phyloP scores from a whole-genome alignment of 2,113 vertebrate species.

The Bubo bubo region DNA sequence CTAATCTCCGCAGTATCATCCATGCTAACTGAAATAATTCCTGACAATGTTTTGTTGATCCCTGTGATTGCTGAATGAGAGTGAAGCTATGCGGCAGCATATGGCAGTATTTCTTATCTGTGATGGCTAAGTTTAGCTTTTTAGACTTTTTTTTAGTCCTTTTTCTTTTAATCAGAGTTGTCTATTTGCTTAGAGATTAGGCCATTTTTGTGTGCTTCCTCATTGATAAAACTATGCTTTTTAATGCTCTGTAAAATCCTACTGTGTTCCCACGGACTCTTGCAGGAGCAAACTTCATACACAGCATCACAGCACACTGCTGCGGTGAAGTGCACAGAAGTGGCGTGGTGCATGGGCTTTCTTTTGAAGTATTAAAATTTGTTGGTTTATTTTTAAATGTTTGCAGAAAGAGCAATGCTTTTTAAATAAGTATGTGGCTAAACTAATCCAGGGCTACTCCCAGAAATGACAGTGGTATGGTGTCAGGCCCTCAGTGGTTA shows the following conservation, averaged over 20 bases:
- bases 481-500: background rate
- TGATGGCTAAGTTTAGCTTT: background rate
- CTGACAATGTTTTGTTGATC: conserved; percentile 47
- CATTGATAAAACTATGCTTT: background rate
- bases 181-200: conserved; percentile 24
- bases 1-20: conserved; percentile 54
- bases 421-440: background rate
- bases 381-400: background rate
- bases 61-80: background rate
- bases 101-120: background rate
- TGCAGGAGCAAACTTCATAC: background rate
- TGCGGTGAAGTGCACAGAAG: background rate
- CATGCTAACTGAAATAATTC: conserved; percentile 57
- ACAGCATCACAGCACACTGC: background rate
- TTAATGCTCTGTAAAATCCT: background rate
- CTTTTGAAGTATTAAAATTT: background rate
- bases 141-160: background rate
- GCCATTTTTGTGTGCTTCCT: background rate
- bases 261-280: background rate
- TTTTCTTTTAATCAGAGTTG: conserved; percentile 32
- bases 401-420: background rate
- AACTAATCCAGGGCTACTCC: background rate
- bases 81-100: background rate
- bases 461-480: accelerated
- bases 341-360: background rate